Percentiles rank a stretch among this genome's conserved stretches.
Conservation (phyloP, 1,140 invertebrate species). For the Bombus haemorrhoidalis region DNA sequence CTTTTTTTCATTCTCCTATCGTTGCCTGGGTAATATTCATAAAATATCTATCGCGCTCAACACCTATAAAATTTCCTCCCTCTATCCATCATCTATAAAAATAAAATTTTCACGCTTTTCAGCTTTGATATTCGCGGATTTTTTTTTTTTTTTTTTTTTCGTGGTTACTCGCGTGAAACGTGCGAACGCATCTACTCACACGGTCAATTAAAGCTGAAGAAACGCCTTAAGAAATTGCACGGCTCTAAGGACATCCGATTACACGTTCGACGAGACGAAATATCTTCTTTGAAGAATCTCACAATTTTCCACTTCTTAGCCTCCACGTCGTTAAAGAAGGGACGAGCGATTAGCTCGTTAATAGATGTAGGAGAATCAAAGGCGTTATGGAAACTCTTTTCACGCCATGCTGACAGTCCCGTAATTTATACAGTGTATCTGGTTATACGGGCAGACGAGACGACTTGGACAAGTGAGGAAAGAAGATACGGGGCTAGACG, state of each 20-base stretch:
- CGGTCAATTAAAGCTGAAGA: not conserved
- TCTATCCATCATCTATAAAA: not conserved
- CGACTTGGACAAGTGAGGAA: constrained; percentile 14
- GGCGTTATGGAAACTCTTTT: constrained; percentile 8
- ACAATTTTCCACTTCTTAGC: not conserved
- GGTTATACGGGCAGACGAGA: constrained; percentile 17
- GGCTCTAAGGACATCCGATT: not conserved
- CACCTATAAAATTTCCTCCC: not conserved
- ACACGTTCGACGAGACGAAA: not conserved
- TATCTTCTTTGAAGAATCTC: not conserved
- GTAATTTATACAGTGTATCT: constrained; percentile 21
- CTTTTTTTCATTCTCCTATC: not conserved
- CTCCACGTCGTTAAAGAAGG: not conserved
- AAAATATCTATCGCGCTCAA: not conserved
- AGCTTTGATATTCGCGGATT: not conserved
- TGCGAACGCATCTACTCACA: not conserved
- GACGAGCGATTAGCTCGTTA: constrained; percentile 12
- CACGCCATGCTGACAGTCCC: not conserved
- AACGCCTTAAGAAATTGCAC: not conserved
- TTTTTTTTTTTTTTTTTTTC: too few relatives aligned
- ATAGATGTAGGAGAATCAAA: not conserved
- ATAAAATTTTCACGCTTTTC: not conserved
- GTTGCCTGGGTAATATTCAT: not conserved
- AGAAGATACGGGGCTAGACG: not conserved
- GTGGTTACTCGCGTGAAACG: not conserved